Conservation (phyloP, 53 echinoderm and acorn worm genomes). For the Paelopatides confundens region DNA sequence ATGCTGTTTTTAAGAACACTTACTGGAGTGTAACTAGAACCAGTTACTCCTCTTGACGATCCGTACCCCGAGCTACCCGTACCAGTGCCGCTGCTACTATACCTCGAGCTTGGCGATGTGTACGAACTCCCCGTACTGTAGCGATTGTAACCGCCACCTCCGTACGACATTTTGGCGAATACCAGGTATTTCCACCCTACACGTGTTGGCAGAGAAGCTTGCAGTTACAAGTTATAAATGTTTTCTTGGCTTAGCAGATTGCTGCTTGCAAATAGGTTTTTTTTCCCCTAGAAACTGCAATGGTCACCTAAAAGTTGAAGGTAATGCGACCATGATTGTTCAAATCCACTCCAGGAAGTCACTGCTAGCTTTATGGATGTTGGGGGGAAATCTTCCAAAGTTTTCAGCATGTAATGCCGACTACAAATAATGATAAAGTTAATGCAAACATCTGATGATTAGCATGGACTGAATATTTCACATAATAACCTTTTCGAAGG, state of each 20-base stretch:
- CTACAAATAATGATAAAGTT: too few relatives aligned
- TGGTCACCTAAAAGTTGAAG: conserved; percentile 4
- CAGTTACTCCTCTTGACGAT: neutral
- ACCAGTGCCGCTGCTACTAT: neutral
- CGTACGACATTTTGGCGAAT: conserved; percentile 16
- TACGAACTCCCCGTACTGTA: conserved; percentile 16
- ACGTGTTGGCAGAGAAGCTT: too few relatives aligned
- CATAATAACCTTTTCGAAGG: too few relatives aligned
- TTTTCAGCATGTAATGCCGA: too few relatives aligned
- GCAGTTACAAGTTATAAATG: too few relatives aligned
- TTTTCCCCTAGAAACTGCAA: neutral
- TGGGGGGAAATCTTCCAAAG: neutral
- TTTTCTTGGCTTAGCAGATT: too few relatives aligned
- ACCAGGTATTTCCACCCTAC: neutral
- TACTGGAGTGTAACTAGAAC: conserved; percentile 34
- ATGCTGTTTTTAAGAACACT: neutral
- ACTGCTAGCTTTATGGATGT: neutral
- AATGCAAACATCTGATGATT: too few relatives aligned
- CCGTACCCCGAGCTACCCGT: neutral
- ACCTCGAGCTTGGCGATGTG: conserved; percentile 1
- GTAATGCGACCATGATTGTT: neutral
- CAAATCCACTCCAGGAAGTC: neutral
- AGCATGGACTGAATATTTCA: too few relatives aligned
- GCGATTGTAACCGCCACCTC: conserved; percentile 24
- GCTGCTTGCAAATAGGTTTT: too few relatives aligned